A percentile compares a stretch with the other conserved stretches of the same genome.
These are phyloP conservation scores for Sinella curviseta DNA, from an alignment of 1,140 invertebrate genomes.

Conservation along the genomic window DNA sequence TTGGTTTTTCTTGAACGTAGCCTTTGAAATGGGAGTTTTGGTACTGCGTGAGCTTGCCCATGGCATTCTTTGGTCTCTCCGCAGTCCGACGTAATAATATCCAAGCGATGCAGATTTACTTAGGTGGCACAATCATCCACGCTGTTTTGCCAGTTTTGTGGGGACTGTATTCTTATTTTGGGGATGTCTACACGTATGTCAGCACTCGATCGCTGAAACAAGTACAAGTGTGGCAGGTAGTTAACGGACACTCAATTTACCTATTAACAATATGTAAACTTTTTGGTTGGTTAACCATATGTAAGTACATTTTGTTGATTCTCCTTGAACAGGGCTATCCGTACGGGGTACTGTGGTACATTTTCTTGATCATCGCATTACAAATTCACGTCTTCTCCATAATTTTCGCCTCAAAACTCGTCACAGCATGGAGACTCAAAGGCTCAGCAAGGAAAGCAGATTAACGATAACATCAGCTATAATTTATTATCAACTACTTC, in stretches of 20 bases:
- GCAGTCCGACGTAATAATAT: conserved; percentile 82
- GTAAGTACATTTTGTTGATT: conserved; percentile 9
- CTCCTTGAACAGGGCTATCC: conserved; percentile 75
- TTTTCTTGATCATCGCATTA: conserved; percentile 80
- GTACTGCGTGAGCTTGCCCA: conserved; percentile 83
- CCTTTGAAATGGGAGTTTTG: conserved; percentile 91
- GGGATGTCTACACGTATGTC: conserved; percentile 79
- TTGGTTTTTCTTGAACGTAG: conserved; percentile 54
- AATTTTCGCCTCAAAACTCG: conserved; percentile 82
- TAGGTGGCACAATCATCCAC: conserved; percentile 75
- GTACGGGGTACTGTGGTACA: conserved; percentile 90
- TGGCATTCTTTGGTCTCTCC: conserved; percentile 81
- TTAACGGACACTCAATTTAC: background rate
- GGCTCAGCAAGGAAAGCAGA: conserved; percentile 60
- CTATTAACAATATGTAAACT: background rate
- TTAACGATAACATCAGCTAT: conserved; percentile 13
- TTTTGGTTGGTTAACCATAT: too few relatives aligned
- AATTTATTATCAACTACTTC: background rate
- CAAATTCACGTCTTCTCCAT: conserved; percentile 90
- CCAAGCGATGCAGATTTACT: conserved; percentile 74
- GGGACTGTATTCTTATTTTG: conserved; percentile 76
- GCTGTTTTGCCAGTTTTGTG: conserved; percentile 80
- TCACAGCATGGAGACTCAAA: conserved; percentile 81
- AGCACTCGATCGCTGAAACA: conserved; percentile 66
- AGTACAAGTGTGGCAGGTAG: conserved; percentile 77